These are phyloP conservation scores for Echinops telfairi DNA, from an alignment of 2,113 vertebrate species.

Conservation along the genomic window DNA sequence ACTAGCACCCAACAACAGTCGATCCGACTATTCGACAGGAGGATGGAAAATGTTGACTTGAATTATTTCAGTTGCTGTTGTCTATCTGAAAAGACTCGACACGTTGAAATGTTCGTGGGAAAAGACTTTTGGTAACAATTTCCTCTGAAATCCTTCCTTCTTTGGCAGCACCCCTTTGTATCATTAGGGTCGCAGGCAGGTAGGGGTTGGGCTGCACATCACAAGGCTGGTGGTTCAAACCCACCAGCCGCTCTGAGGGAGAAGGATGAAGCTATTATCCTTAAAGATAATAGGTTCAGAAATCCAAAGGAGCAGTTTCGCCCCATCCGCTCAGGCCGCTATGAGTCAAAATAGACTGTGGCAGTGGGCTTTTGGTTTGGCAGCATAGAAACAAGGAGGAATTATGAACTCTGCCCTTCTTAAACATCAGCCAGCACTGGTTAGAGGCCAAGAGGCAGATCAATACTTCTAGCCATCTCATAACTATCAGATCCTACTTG, in stretches of 20 bases:
- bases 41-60: not conserved
- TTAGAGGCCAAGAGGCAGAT: not conserved
- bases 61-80: not conserved
- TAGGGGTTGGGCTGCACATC: too few species aligned
- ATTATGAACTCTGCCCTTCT: not conserved
- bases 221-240: too few species aligned
- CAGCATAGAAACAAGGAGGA: too few species aligned
- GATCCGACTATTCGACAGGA: not conserved
- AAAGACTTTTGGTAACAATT: not conserved
- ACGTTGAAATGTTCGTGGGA: not conserved
- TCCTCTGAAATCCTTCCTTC: not conserved
- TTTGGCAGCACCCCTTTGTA: not conserved
- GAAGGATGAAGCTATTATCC: too few species aligned
- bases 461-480: not conserved
- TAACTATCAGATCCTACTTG: not conserved
- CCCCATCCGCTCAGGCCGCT: too few species aligned
- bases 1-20: not conserved
- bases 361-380: too few species aligned
- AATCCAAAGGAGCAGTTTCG: too few species aligned
- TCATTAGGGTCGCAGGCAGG: not conserved
- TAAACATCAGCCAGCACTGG: not conserved
- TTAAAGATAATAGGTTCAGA: too few species aligned
- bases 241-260: too few species aligned
- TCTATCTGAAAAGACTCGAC: conserved; percentile 19
- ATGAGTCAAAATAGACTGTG: too few species aligned